phyloP scores from a whole-genome alignment of 2,888 invertebrate species.

The Cryptocephalus primarius region DNA sequence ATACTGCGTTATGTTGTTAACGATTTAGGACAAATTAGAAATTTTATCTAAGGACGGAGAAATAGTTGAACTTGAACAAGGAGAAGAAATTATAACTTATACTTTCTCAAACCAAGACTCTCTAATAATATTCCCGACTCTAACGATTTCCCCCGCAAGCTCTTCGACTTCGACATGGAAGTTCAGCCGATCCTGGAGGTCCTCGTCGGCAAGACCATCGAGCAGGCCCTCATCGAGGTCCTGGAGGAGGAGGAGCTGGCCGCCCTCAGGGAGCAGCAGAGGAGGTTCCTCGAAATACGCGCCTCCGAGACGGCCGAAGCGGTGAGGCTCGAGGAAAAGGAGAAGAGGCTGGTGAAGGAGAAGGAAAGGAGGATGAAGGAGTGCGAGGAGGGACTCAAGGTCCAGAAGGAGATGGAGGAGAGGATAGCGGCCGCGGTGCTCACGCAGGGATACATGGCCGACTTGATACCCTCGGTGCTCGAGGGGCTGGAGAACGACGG shows the following conservation, averaged over 20 bases:
- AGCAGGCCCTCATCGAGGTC: constrained; percentile 81
- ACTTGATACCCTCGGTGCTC: constrained; percentile 73
- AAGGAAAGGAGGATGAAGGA: constrained; percentile 65
- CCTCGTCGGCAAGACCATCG: constrained; percentile 78
- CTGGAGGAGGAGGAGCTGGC: constrained; percentile 88
- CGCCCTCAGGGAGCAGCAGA: constrained; percentile 67
- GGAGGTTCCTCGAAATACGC: constrained; percentile 58
- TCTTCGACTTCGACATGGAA: constrained; percentile 88
- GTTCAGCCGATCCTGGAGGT: constrained; percentile 84
- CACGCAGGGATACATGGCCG: constrained; percentile 77
- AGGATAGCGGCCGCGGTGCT: constrained; percentile 67
- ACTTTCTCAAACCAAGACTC: no score
- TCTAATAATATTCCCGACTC: no score
- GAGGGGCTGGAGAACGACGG: constrained; percentile 70
- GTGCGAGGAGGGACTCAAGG: constrained; percentile 48
- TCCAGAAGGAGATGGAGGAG: constrained; percentile 66
- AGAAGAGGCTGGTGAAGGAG: constrained; percentile 54
- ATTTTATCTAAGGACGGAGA: no score
- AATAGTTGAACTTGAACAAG: no score
- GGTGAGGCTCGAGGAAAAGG: constrained; percentile 64
- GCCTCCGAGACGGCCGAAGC: constrained; percentile 72
- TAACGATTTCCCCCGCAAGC: constrained; percentile 34
- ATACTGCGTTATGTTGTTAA: no score
- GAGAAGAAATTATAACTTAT: no score
- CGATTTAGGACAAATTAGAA: no score